Conservation (phyloP, 2,888 invertebrate species). For the Tanypteryx hageni region DNA sequence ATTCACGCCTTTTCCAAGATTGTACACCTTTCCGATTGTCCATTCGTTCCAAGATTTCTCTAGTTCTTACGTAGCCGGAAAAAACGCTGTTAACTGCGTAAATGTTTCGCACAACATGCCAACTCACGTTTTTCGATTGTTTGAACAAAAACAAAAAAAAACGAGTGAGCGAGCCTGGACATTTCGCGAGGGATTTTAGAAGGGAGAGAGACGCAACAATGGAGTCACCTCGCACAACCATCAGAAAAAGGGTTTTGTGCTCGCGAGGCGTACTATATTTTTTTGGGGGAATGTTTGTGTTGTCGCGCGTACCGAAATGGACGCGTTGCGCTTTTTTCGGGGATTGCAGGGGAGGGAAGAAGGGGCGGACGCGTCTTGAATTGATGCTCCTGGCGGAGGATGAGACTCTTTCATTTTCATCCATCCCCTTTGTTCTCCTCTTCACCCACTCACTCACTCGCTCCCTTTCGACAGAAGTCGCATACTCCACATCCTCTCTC, state of each 20-base stretch:
- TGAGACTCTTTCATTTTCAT: background rate
- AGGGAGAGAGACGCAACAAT: background rate
- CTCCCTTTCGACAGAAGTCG: no score
- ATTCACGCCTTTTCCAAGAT: no score
- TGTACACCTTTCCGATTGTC: background rate
- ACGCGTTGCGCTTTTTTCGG: constrained; percentile 1
- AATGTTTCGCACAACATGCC: background rate
- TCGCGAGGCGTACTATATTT: background rate
- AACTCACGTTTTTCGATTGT: background rate
- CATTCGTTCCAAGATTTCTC: background rate
- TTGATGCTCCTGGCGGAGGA: background rate
- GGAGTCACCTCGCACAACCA: background rate
- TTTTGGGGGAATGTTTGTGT: background rate
- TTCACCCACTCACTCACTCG: no score
- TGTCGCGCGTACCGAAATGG: constrained; percentile 6
- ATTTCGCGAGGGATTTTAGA: background rate
- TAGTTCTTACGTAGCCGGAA: background rate
- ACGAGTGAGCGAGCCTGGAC: background rate
- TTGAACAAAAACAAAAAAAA: background rate
- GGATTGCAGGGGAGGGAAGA: background rate
- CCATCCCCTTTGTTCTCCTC: no score
- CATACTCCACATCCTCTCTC: no score
- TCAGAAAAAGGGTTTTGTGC: background rate
- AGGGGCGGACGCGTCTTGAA: background rate
- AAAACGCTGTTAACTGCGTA: background rate